Evolutionary conservation across 2,888 invertebrate genomes (phyloP).

Genomic region (Lycophotia porphyrea): DNA sequence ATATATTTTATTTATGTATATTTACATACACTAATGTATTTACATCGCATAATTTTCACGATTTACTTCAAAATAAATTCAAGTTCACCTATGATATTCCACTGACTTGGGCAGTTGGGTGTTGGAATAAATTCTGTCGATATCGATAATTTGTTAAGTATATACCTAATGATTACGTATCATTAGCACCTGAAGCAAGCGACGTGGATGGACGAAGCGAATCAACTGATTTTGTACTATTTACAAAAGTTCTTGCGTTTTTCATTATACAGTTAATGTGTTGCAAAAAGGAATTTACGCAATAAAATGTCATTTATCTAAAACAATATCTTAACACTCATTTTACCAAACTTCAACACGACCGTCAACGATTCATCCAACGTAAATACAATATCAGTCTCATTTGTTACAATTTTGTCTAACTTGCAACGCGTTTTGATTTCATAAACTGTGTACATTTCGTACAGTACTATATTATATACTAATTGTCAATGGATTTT

Average conservation of each 20-base stretch:
- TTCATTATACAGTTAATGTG: conserved; percentile 30
- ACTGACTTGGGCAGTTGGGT: conserved; percentile 70
- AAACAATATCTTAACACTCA: conserved; percentile 63
- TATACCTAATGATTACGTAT: conserved; percentile 59
- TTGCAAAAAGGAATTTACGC: conserved; percentile 50
- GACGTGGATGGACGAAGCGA: conserved; percentile 80
- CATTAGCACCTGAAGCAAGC: conserved; percentile 82
- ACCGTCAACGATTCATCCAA: conserved; percentile 70
- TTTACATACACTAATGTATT: conserved; percentile 84
- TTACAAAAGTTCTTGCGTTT: conserved; percentile 58
- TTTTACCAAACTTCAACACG: conserved; percentile 70
- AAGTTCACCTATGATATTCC: conserved; percentile 61
- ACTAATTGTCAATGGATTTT: conserved; percentile 45
- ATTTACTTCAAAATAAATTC: conserved; percentile 65
- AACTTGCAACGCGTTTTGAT: conserved; percentile 68
- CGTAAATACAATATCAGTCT: conserved; percentile 86
- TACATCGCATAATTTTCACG: conserved; percentile 83
- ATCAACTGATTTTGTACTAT: conserved; percentile 76
- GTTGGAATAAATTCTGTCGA: conserved; percentile 62
- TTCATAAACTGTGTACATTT: conserved; percentile 43
- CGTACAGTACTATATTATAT: conserved; percentile 35
- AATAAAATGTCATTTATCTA: conserved; percentile 47
- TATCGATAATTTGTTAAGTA: conserved; percentile 49
- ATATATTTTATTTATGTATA: conserved; percentile 84
- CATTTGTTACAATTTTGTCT: conserved; percentile 77